phyloP scores from a whole-genome alignment of 2,797 vertebrate genomes.

The Emys orbicularis region DNA sequence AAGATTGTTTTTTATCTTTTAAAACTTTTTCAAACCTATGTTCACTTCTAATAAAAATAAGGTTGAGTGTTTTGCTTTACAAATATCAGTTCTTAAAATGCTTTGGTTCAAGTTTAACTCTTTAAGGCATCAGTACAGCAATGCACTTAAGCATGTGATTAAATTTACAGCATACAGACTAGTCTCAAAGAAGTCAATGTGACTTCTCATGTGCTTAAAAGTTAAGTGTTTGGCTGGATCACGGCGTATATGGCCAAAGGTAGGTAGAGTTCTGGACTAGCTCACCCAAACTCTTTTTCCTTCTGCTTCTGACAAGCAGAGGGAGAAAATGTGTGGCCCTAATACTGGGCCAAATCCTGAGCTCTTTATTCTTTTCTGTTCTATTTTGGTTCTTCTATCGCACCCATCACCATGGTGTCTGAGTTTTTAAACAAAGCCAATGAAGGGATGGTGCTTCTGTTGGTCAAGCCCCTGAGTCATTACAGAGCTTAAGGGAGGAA shows the following conservation, averaged over 20 bases:
- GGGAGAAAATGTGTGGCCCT: not conserved
- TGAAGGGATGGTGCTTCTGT: not conserved
- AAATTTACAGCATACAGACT: not conserved
- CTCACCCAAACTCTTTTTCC: not conserved
- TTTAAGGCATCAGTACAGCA: not conserved
- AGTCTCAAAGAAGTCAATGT: not conserved
- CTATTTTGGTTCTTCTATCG: not conserved
- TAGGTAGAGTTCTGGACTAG: not conserved
- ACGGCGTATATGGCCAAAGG: not conserved
- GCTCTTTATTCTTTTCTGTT: not conserved
- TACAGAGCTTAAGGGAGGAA: not conserved
- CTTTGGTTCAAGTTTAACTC: not conserved
- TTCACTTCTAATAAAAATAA: not conserved
- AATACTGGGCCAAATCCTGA: not conserved
- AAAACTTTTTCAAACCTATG: not conserved
- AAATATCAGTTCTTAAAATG: not conserved
- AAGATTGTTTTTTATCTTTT: not conserved
- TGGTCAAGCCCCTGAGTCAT: not conserved
- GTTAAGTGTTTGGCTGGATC: slow-evolving; percentile 32
- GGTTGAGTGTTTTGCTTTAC: not conserved
- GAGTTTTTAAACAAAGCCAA: not conserved
- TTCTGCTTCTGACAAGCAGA: not conserved
- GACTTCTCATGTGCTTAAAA: not conserved
- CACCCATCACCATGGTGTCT: not conserved
- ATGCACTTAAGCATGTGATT: not conserved